Evolutionary conservation across 37 sponge, comb jelly and placozoan species (phyloP), one percentile per base, ranked within the genome.

Genomic region (Beroe ovata): DNA sequence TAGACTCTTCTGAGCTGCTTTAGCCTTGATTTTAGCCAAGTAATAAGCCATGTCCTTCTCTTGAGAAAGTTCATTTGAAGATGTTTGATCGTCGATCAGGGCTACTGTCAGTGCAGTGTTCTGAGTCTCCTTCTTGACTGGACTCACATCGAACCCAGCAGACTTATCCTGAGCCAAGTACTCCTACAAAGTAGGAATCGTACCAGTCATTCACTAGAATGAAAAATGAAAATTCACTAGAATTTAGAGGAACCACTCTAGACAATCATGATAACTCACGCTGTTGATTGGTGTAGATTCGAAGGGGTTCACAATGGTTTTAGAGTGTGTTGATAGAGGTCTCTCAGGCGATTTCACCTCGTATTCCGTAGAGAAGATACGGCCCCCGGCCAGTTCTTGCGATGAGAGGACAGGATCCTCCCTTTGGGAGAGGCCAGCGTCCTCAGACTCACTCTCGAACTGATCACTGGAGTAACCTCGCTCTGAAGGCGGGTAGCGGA

Each of bases 41-140:
- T 77, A 77, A 42, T 42, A 77, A n/a, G 84, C 84, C 84, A 77
- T 77, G 47, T 77, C 84, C 41, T 42, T 39, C 47, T 77, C 84
- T 16, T 62, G 63, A 16, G 63, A 62, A 16, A 62, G 63, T 23
- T 62, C 28, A 19, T 58, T 18, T 58, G 59, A 58, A 58, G 59
- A 58, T 18, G 18, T 11, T 14, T 25, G 32, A 66, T 66, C 69
- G 25, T 30, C 18, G 6, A 47, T 47, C 54, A 47, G 11, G 54
- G 54, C 54, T 47, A 47, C 54, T 11, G 54, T 47, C 54, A 47
- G 54, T n/a, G n/a, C n/a, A 47, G 54, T 47, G 11, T 47, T 47
- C 54, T 47, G 11, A 47, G 54, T 16, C 21, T 61, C 28, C 1
- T 11, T 35, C 25, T 19, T 29, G 8, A 77, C 84, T 4, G 84